Conservation (phyloP, 2,113 vertebrate species). For the Salminus brasiliensis region DNA sequence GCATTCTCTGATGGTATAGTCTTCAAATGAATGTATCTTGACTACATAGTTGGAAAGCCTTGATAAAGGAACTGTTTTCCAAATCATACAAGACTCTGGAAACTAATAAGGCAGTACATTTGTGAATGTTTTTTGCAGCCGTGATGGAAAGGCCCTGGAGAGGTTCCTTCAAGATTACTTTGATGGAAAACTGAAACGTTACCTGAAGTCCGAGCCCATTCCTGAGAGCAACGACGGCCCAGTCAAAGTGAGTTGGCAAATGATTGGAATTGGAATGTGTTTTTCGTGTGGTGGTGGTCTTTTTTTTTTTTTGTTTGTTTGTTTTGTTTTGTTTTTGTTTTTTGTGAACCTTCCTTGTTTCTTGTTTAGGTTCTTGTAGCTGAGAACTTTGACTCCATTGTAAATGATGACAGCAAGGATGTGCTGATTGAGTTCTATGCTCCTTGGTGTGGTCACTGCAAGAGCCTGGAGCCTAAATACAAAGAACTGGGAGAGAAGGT, state of each 20-base stretch:
- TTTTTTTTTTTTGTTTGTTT: not conserved
- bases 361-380: slow-evolving; percentile 87
- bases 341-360: not conserved
- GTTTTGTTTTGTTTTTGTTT: not conserved
- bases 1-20: not conserved
- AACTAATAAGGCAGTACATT: not conserved
- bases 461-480: slow-evolving; percentile 96
- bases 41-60: too few species aligned
- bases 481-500: slow-evolving; percentile 96
- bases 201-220: slow-evolving; percentile 92
- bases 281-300: not conserved
- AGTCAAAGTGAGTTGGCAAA: slow-evolving; percentile 83
- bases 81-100: slow-evolving; percentile 69
- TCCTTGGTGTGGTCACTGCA: slow-evolving; percentile 98
- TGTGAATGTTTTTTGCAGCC: slow-evolving; percentile 69
- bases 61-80: not conserved
- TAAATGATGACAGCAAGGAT: slow-evolving; percentile 93
- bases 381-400: slow-evolving; percentile 95
- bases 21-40: not conserved
- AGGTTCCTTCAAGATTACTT: slow-evolving; percentile 93
- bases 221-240: slow-evolving; percentile 94
- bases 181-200: slow-evolving; percentile 89
- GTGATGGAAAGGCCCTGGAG: slow-evolving; percentile 93
- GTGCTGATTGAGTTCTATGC: slow-evolving; percentile 98
- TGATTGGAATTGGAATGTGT: too few species aligned